Evolutionary conservation across 2,113 vertebrate species (phyloP), one percentile per base, ranked within the genome.

Genomic region (Myotis yumanensis): DNA sequence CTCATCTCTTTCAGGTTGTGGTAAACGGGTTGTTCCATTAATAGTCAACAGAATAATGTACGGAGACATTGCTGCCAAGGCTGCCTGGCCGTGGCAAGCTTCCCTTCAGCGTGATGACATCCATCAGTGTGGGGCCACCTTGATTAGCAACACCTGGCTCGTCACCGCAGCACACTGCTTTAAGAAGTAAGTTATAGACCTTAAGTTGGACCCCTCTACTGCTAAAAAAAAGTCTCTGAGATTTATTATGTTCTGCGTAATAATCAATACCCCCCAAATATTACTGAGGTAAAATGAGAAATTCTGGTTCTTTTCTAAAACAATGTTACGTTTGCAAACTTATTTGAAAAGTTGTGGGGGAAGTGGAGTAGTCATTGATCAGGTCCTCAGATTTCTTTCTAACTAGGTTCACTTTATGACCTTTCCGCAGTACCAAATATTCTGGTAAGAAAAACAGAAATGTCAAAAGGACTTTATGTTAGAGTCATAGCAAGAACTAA

Each of bases 1-100:
- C 40, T 84, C 64, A 54, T 95, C 66, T 95, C 68, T 97, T 97
- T 89, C 96, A 99, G 98, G 97, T 86, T 99, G 98, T 95, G 98
- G 98, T n/a, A 97, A 98, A 97, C 96, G 98, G 95, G 97, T 28
- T 82, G 86, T 94, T 51, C 96, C 86, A 93, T 93, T 96, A 97
- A 96, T 81, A 20, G 96, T 94, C 82, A 98, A 98, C 84, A 98
- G 99, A 93, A 99, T 99, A 80, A 98, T 98, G 10, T 99, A 99
- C 0, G 99, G 99, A 48, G 98, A 98, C 93, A 96, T 98, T 2
- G 98, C 99, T 0, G 96, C 40, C 9, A 97, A 96, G 0, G 99
- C 98, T 6, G 99, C 99, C 93, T 99, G 99, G 98, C 99, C 99
- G 0, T 99, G 99, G 99, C 99, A 99, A 97, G 99, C 99, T 83